Conservation (phyloP, 2,113 vertebrate species). For the Salminus brasiliensis region DNA sequence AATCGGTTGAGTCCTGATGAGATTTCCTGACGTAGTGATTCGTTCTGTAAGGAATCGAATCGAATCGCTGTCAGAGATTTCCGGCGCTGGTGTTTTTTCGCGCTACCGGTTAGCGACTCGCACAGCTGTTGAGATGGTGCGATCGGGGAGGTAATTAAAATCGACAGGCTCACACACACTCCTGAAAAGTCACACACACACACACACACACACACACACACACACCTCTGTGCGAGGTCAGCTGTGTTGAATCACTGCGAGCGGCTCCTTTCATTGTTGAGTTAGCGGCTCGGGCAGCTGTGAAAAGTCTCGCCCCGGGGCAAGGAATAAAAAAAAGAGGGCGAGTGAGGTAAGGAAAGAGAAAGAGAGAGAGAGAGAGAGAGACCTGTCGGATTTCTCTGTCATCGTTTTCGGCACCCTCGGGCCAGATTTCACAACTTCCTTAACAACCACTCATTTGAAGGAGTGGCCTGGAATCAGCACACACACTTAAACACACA, state of each 20-base stretch:
- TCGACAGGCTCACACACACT: conserved; percentile 27
- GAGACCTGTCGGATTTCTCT: conserved; percentile 65
- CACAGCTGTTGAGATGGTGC: background rate
- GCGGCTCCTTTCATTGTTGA: conserved; percentile 52
- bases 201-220: conserved; percentile 52
- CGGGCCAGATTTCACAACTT: conserved; percentile 69
- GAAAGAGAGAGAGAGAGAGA: conserved; percentile 51
- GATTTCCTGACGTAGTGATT: background rate
- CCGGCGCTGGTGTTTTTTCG: background rate
- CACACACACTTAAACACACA: conserved; percentile 58
- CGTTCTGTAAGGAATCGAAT: background rate
- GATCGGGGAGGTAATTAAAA: conserved; percentile 27
- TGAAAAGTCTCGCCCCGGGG: conserved; percentile 73
- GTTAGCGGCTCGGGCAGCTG: conserved; percentile 62
- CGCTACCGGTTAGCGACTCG: background rate
- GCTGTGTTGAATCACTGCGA: conserved; percentile 28
- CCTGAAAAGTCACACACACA: conserved; percentile 24
- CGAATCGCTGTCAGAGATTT: background rate
- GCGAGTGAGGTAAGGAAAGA: conserved; percentile 40
- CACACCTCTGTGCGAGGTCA: conserved; percentile 41
- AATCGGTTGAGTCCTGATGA: too few relatives aligned
- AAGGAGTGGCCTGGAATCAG: conserved; percentile 70
- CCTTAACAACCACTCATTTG: conserved; percentile 60
- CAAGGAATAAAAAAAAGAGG: conserved; percentile 59
- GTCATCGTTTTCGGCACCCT: conserved; percentile 62